Conservation (phyloP, 2,888 invertebrate genomes). For the Drosophila austrosaltans region DNA sequence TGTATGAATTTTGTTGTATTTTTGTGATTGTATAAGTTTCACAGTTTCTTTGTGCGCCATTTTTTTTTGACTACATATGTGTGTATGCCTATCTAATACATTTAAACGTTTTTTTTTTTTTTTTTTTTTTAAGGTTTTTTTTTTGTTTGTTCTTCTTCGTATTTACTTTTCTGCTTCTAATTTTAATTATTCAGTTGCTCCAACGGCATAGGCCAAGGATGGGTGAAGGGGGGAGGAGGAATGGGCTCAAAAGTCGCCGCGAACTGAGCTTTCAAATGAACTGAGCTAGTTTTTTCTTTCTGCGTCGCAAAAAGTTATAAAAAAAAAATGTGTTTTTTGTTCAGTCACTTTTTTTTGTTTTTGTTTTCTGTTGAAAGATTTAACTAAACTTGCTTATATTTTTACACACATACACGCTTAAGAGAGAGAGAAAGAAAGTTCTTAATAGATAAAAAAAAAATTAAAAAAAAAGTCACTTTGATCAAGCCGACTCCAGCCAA, state of each 20-base stretch:
- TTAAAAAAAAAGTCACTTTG: constrained; percentile 23
- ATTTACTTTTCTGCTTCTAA: constrained; percentile 76
- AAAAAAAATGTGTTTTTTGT: constrained; percentile 23
- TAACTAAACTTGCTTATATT: constrained; percentile 9
- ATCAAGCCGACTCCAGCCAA: constrained; percentile 11
- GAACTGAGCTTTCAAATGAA: constrained; percentile 9
- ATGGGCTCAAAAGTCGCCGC: constrained; percentile 12
- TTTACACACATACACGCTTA: constrained; percentile 10
- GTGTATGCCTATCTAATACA: constrained; percentile 36
- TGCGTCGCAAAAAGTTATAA: constrained; percentile 62
- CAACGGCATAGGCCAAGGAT: constrained; percentile 3
- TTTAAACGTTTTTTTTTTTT: constrained; percentile 56
- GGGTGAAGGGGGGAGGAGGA: constrained; percentile 11
- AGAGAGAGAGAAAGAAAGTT: constrained; percentile 11
- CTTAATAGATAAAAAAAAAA: constrained; percentile 7
- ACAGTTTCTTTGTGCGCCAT: constrained; percentile 74
- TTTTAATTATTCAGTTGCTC: constrained; percentile 76
- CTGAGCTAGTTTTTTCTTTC: constrained; percentile 45
- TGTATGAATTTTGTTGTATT: constrained; percentile 38
- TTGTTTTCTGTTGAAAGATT: constrained; percentile 30
- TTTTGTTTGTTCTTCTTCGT: constrained; percentile 40
- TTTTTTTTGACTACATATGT: constrained; percentile 40
- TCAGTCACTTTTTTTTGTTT: constrained; percentile 32
- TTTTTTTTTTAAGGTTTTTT: constrained; percentile 48
- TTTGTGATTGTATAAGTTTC: constrained; percentile 72